A percentile compares a stretch with the other conserved stretches of the same genome.
These are phyloP conservation scores for Drosophila trapezifrons DNA, from an alignment of 1,140 invertebrate species.

Conservation along the genomic window DNA sequence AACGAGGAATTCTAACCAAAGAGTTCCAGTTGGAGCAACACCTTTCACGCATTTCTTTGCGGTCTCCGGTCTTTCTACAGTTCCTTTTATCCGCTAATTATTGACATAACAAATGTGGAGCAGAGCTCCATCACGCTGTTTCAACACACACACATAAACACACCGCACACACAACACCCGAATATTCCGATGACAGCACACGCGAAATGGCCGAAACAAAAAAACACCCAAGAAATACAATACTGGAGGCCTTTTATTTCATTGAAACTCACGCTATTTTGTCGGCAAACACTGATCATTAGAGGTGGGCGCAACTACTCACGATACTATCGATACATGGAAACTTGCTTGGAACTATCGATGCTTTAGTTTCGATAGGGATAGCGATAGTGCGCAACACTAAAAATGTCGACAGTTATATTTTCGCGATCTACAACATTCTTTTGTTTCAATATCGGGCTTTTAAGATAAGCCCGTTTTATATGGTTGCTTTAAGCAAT, in stretches of 20 bases:
- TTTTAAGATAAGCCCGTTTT: too few species aligned
- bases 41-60: conserved; percentile 56
- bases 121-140: conserved; percentile 8
- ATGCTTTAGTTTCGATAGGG: not conserved
- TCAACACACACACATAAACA: not conserved
- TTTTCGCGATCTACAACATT: too few species aligned
- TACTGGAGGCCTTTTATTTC: conserved; percentile 3
- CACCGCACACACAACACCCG: conserved; percentile 6
- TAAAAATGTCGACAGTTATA: not conserved
- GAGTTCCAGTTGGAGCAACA: conserved; percentile 20
- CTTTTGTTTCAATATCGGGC: too few species aligned
- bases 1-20: conserved; percentile 13
- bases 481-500: too few species aligned
- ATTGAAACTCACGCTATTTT: conserved; percentile 1
- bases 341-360: not conserved
- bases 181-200: conserved; percentile 50
- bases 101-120: conserved; percentile 77
- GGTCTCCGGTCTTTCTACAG: conserved; percentile 24
- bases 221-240: conserved; percentile 29
- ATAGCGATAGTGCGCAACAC: not conserved
- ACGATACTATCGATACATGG: not conserved
- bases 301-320: not conserved
- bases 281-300: conserved; percentile 1
- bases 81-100: conserved; percentile 70
- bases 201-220: conserved; percentile 64